Percentiles rank a stretch among this genome's conserved stretches.
Evolutionary conservation across 2,888 invertebrate species (phyloP).

Genomic region (Agrotis ipsilon): DNA sequence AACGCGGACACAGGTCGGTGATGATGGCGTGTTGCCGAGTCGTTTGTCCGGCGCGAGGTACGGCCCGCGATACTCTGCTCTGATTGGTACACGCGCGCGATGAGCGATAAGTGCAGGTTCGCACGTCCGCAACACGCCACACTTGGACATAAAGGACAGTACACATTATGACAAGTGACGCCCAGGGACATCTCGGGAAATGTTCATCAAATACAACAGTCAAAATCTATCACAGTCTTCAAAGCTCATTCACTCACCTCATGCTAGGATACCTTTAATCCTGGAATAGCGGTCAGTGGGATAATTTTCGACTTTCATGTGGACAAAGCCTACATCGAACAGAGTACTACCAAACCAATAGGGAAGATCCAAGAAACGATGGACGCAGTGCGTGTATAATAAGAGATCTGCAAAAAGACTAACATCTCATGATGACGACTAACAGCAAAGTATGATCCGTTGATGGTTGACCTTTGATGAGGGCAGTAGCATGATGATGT

Average conservation of each 20-base stretch:
- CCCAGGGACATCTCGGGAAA: background rate
- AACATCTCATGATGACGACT: background rate
- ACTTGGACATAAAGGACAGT: constrained; percentile 17
- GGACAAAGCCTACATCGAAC: no score
- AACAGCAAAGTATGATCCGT: background rate
- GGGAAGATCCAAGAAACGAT: background rate
- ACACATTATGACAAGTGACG: background rate
- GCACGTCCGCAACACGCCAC: constrained; percentile 49
- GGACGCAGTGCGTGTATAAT: background rate
- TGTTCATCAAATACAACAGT: background rate
- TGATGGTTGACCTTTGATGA: no score
- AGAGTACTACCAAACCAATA: background rate
- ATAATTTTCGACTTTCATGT: no score
- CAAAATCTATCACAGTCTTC: background rate
- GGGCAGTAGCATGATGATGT: background rate
- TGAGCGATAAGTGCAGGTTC: constrained; percentile 52
- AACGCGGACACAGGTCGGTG: constrained; percentile 25
- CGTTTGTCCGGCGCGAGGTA: constrained; percentile 66
- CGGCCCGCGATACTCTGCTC: constrained; percentile 59
- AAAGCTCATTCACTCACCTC: no score
- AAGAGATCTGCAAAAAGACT: background rate
- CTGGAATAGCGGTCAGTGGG: no score
- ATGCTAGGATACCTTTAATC: no score
- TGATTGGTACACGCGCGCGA: constrained; percentile 64
- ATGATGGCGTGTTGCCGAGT: constrained; percentile 64